phyloP scores from a whole-genome alignment of 2,113 vertebrate species.

The Saguinus midas region DNA sequence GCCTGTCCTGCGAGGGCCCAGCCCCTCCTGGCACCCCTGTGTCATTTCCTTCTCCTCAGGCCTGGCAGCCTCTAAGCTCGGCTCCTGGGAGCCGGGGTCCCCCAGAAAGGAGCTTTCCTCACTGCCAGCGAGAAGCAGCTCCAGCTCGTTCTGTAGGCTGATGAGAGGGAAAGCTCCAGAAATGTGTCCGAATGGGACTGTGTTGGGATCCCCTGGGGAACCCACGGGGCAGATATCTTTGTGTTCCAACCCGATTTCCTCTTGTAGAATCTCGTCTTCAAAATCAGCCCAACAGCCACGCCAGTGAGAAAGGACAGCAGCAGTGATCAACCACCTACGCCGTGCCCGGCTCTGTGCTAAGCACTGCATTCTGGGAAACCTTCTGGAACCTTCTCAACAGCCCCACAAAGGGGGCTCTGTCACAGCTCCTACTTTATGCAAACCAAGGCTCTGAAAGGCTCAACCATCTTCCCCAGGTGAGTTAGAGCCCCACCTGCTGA shows the following conservation, averaged over 20 bases:
- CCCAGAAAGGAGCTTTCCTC: neutral
- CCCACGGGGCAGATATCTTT: fast-evolving
- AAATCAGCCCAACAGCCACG: fast-evolving
- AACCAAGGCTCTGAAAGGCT: fast-evolving
- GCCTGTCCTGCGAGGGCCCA: neutral
- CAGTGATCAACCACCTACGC: fast-evolving
- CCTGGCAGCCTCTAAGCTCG: neutral
- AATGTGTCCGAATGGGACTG: fast-evolving
- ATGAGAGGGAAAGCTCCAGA: neutral
- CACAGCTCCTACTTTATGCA: neutral
- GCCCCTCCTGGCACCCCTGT: neutral
- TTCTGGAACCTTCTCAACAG: neutral
- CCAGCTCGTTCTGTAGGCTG: neutral
- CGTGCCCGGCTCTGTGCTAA: neutral
- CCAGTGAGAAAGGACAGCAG: neutral
- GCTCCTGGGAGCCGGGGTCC: neutral
- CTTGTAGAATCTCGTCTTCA: fast-evolving
- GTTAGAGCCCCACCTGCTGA: neutral
- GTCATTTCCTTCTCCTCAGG: fast-evolving
- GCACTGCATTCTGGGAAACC: fast-evolving
- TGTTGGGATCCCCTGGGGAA: fast-evolving
- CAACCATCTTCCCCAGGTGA: fast-evolving
- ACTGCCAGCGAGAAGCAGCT: neutral
- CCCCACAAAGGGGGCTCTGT: neutral
- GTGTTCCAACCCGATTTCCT: neutral